Base-by-base conservation (phyloP, 37 sponge, comb jelly and placozoan species). In the Halichondria panicea region DNA sequence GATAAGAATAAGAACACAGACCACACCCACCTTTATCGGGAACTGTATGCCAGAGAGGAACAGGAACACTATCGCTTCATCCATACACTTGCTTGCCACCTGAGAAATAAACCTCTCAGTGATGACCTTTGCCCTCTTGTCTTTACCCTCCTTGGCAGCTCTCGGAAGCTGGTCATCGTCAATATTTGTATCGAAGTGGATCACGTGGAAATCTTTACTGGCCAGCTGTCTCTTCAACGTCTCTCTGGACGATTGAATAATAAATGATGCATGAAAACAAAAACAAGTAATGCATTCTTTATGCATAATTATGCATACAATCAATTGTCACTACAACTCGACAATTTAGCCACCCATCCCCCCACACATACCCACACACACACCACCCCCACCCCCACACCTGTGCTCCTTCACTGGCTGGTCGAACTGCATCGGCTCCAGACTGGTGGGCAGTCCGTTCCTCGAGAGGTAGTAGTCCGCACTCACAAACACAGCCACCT, bases 31-130 rank as follows among this genome's bases (percentile, higher is more conserved):
- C 59, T 70, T 68, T 12, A 35, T 57, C 11, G 80, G 80, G 59
- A 79, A 79, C 61, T 79, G 80, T 21, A 68, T 39, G n/a, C 68
- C 75, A 27, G 43, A 30, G 36, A 82, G 53, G 37, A 58, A 66
- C 24, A 82, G 65, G 68, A 82, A 74, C 7, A 82, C 57, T 54
- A 74, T 66, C 12, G 75, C 68, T 11, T 68, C 59, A 21, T 65
- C 54, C 0, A 27, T 39, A 27, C 83, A 82, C 3, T 43, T 54
- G 11, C 11, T 12, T 21, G 25, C 68, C 21, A 82, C 75, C 21
- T 56, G 3, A 44, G 40, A 38, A 33, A 38, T 24, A 42, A 72
- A 72, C 25, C 19, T 33, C 7, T 72, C 42, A 1, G 35, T 24
- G 15, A 58, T 7, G n/a, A 7, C 27, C 15, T 58, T 21, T 8